phyloP scores from a whole-genome alignment of 2,113 vertebrate genomes.

The Brachypteracias leptosomus region DNA sequence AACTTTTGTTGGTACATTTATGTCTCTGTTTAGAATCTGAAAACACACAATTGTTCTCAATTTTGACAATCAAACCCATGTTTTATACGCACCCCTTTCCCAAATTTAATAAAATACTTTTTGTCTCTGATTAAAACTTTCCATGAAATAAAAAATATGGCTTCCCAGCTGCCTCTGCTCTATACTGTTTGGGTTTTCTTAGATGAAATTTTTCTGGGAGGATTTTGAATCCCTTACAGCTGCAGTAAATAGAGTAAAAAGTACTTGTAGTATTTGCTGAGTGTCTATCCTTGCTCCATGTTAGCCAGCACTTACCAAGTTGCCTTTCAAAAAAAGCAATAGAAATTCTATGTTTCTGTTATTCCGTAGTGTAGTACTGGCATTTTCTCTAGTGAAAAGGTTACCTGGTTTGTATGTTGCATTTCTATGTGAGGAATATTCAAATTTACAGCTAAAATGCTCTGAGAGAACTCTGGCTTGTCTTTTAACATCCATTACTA shows the following conservation, averaged over 20 bases:
- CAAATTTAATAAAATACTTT: background rate
- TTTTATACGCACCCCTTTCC: background rate
- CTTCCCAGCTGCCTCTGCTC: background rate
- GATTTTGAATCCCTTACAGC: background rate
- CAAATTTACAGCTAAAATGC: background rate
- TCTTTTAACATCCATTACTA: conserved; percentile 37
- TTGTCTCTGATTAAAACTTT: background rate
- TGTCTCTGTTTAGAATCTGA: background rate
- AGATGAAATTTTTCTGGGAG: conserved; percentile 1
- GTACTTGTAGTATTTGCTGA: background rate
- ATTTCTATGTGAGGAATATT: background rate
- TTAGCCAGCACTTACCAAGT: background rate
- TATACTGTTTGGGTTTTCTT: background rate
- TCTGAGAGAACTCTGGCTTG: background rate
- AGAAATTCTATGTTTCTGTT: background rate
- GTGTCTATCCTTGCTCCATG: background rate
- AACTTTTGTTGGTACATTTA: background rate
- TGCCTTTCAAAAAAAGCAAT: background rate
- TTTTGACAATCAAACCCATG: background rate
- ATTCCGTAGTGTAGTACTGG: background rate
- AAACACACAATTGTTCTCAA: background rate
- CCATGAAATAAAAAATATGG: background rate
- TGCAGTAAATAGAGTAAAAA: background rate
- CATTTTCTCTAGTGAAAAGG: conserved; percentile 19
- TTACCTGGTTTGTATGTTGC: background rate